Evolutionary conservation across 2,113 vertebrate species (phyloP).

Genomic region (Oryzias javanicus): DNA sequence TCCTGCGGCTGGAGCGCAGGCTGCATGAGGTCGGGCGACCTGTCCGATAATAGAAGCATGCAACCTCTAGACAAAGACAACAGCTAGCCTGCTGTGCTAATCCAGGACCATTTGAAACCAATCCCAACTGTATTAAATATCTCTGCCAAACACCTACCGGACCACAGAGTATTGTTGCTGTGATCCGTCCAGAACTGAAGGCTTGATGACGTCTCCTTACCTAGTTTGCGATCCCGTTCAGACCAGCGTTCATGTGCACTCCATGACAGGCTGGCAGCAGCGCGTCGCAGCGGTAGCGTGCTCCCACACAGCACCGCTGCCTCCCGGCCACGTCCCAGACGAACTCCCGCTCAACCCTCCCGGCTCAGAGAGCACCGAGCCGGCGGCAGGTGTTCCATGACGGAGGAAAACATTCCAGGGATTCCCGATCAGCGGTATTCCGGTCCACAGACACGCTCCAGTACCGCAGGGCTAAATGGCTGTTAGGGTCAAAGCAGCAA

Average conservation of each 20-base stretch:
- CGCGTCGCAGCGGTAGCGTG: slow-evolving; percentile 60
- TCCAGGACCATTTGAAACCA: neutral
- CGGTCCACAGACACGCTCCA: slow-evolving; percentile 29
- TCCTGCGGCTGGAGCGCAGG: neutral
- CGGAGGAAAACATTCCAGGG: slow-evolving; percentile 30
- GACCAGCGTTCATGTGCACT: slow-evolving; percentile 64
- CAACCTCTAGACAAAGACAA: slow-evolving; percentile 71
- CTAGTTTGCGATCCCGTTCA: slow-evolving; percentile 55
- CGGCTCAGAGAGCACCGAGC: neutral
- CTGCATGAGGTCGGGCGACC: slow-evolving; percentile 46
- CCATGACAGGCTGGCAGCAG: slow-evolving; percentile 57
- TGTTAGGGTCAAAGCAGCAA: slow-evolving; percentile 52
- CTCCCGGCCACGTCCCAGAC: slow-evolving; percentile 62
- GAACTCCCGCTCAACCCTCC: slow-evolving; percentile 33
- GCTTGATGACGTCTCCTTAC: slow-evolving; percentile 50
- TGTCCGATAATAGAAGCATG: slow-evolving; percentile 63
- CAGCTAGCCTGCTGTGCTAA: slow-evolving; percentile 66
- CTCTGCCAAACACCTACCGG: no score
- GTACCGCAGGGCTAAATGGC: slow-evolving; percentile 59
- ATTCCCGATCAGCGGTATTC: slow-evolving; percentile 27
- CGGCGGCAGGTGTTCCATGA: slow-evolving; percentile 45
- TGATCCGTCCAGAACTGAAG: no score
- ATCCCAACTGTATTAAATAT: no score
- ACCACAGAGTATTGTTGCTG: no score
- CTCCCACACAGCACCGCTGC: slow-evolving; percentile 68